Conservation (phyloP, 2,113 vertebrate species). For the Dipodomys spectabilis region DNA sequence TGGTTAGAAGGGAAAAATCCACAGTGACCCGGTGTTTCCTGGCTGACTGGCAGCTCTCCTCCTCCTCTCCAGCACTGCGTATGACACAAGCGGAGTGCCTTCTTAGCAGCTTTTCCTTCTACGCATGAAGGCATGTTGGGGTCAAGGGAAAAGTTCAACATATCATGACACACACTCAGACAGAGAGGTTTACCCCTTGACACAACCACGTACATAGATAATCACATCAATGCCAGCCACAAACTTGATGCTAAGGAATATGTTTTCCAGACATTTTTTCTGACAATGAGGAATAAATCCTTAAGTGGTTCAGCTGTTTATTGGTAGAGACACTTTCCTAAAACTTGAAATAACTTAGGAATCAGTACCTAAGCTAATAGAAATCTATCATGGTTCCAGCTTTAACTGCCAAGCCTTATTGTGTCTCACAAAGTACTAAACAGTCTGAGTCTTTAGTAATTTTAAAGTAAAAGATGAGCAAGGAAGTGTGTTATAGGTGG, state of each 20-base stretch:
- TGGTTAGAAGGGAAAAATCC: constrained; percentile 94
- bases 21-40: constrained; percentile 91
- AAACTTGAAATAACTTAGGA: constrained; percentile 17
- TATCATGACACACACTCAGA: constrained; percentile 52
- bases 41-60: constrained; percentile 85
- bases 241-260: not conserved
- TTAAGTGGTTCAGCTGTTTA: not conserved
- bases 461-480: not conserved
- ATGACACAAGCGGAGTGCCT: constrained; percentile 92
- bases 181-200: not conserved
- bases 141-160: constrained; percentile 85
- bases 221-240: not conserved
- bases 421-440: not conserved
- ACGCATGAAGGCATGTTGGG: constrained; percentile 84
- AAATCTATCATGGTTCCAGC: not conserved
- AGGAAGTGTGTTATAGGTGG: not conserved
- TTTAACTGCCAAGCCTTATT: not conserved
- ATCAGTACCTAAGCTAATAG: not conserved
- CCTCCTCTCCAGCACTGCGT: constrained; percentile 84
- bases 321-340: not conserved
- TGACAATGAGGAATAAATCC: not conserved
- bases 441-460: not conserved
- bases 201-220: not conserved
- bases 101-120: constrained; percentile 91
- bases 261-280: not conserved